Base-by-base conservation (phyloP, 1,140 invertebrate species). In the Drosophila dunni region DNA sequence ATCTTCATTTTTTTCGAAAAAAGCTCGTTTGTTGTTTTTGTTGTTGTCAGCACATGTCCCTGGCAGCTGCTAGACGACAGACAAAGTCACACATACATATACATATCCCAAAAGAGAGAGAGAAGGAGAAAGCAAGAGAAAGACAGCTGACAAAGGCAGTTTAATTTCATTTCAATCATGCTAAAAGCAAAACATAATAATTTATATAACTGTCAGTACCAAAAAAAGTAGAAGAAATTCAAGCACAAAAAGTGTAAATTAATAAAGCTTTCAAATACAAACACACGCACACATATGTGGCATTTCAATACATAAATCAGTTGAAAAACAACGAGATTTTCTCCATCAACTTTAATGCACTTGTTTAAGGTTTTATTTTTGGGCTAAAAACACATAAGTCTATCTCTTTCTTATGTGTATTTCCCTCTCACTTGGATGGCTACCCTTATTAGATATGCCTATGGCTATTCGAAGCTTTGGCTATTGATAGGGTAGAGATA, bases 101-200 rank as follows among this genome's bases (percentile, higher is more conserved):
- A 51, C 29, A 73, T 58, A 29, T 2, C 24, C 24, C 24, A 7
- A 70, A 9, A 66, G 33, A 54, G 13, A 38, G 33, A 51, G 24
- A 0, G 42, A 58, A 7, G 24, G 0, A 2, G 46, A 48, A 20
- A 10, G 46, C 0, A 17, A 24, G 46, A 38, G 20, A 33, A 13
- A 40, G 53, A 53, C 42, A 48, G 42, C 66, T 73, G 75, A 67
- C 75, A 77, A 77, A 83, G 67, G 69, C 79, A 81, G 84, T 89
- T 89, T 89, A 89, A 89, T 89, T 89, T 89, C 77, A 89, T 84
- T 89, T 89, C 84, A 89, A 89, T 89, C 84, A 89, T 73, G 84
- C 78, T 89, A 89, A 89, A 89, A 89, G 84, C 80, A 81, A 89
- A 84, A 81, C 78, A 89, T 89, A 89, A 89, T 89, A 89, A 90